Base-by-base conservation (phyloP, 1,140 invertebrate species). In the Caenorhabditis tropicalis region DNA sequence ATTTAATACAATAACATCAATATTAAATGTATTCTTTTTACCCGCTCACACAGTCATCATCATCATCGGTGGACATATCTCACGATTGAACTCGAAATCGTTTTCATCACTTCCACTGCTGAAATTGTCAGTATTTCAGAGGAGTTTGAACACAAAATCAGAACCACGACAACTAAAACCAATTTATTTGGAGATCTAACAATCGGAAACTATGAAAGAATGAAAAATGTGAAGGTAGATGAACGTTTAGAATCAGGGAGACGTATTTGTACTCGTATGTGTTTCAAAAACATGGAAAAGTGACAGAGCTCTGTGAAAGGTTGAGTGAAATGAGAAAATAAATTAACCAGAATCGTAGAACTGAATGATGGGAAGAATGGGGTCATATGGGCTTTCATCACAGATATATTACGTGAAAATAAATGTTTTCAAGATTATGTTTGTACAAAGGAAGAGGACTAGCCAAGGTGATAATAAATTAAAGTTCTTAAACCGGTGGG, bases 161-260 rank as follows among this genome's bases (percentile, higher is more conserved):
- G 7, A 4, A 12, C 53, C 1, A 2, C 7, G 6, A 9, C 6
- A 56, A 56, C 7, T 56, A 24, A 56, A 56, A 56, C 31, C 29
- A 65, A 65, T 65, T 65, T 65, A 65, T 65, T 65, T 16, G 7
- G 58, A 65, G 58, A 65, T 65, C 58, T 65, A 33, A n/a, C 24
- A 36, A 36, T 36, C 6, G 29, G 21, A 33, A n/a, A 19, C 1
- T 31, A 58, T 58, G 16, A 58, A 29, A 21, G 5, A 58, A 9
- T 24, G n/a, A n/a, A n/a, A n/a, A n/a, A n/a, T 58, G n/a, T 7
- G 12, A 29, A 29, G n/a, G 56, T 10, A 29, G 16, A 31, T 7
- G 16, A 58, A 29, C 7, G 29, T 58, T 6, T 58, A 29, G 56
- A 58, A 58, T 12, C 29, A 29, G 16, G 24, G 29, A 58, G n/a